phyloP scores from a whole-genome alignment of 2,113 vertebrate genomes.

The Melanerpes aurifrons region DNA sequence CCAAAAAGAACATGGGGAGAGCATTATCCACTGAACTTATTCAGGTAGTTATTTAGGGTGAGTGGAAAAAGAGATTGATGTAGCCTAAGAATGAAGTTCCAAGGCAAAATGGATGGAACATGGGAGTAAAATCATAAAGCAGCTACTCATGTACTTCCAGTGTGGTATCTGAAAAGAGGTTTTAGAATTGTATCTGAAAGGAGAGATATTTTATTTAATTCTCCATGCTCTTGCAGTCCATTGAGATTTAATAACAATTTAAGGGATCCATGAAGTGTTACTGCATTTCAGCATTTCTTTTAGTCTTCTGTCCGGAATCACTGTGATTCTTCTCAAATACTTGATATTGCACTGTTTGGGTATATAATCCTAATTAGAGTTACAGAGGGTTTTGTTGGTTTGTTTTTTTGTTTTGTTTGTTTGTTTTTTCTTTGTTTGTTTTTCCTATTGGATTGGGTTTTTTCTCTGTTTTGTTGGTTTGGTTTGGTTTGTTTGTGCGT shows the following conservation, averaged over 20 bases:
- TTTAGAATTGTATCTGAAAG: neutral
- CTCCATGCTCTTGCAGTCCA: neutral
- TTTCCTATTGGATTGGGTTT: too few relatives aligned
- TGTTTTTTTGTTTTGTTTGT: too few relatives aligned
- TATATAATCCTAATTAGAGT: neutral
- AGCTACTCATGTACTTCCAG: neutral
- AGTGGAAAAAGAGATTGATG: neutral
- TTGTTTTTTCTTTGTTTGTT: too few relatives aligned
- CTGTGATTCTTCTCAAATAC: neutral
- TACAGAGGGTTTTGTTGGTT: neutral
- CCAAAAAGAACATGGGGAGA: neutral
- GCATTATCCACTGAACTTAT: neutral
- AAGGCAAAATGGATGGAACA: neutral
- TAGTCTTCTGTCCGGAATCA: neutral
- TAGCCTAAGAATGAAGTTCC: neutral
- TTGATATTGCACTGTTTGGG: neutral
- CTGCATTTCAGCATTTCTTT: neutral
- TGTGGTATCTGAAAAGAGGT: neutral
- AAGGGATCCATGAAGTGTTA: neutral
- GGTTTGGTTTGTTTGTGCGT: too few relatives aligned
- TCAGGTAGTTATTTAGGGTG: neutral
- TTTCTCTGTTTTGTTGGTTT: too few relatives aligned
- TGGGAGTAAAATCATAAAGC: neutral
- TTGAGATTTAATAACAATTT: neutral
- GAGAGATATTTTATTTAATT: neutral